Base-by-base conservation (phyloP, 2,888 invertebrate genomes). In the Aporophyla nigra region DNA sequence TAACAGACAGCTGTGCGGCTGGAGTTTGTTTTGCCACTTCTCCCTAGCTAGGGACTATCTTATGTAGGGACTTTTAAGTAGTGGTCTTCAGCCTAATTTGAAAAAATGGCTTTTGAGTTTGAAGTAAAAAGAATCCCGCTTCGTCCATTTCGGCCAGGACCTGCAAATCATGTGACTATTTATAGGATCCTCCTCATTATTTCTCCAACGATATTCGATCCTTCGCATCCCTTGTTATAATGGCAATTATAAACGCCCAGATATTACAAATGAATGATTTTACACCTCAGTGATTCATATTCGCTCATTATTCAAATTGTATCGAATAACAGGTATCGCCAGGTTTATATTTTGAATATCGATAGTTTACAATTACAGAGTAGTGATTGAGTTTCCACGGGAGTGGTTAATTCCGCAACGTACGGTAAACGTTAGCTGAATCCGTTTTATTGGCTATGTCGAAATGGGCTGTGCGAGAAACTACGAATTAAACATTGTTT, bases 401-500 rank as follows among this genome's bases (percentile, higher is more conserved):
- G 79, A 73, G 54, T 62, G 61, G 79, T 66, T 62, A 51, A 81
- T 78, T 82, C 61, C 27, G 58, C 65, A 73, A 54, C 43, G 66
- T 53, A 61, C 24, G 58, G 43, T n/a, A 63, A 71, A 62, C 54
- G 59, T 66, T 70, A 54, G 53, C 40, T 56, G 65, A 71, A 72
- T 78, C 62, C 43, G 19, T 79, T 72, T 83, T 59, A 73, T 73
- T 63, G 58, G 33, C 19, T 72, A 56, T 84, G 62, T 74, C 73
- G 74, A 74, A 84, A 84, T 68, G 70, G 62, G 33, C 43, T 54
- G 16, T 46, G 54, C 68, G n/a, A 53, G 66, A 58, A 67, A 58
- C 78, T 83, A 51, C 40, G 68, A 58, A 49, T 82, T 54, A 27
- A 19, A 82, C 24, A 69, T 65, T 79, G 58, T 76, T 79, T 82